Percentiles rank a stretch among this genome's conserved stretches.
Evolutionary conservation across 2,797 vertebrate genomes (phyloP).

Genomic region (Alca torda): DNA sequence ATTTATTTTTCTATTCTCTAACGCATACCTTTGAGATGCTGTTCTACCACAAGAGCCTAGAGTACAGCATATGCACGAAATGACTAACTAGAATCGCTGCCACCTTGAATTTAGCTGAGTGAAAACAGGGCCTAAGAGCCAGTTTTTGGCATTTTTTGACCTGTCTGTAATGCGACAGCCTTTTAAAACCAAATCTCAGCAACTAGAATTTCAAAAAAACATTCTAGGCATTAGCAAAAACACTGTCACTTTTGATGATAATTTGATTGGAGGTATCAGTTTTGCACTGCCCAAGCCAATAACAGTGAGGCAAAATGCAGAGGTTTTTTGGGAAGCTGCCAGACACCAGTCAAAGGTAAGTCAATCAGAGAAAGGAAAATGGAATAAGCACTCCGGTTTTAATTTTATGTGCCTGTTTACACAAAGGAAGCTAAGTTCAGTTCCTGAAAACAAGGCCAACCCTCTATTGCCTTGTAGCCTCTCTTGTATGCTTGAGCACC

Average conservation of each 20-base stretch:
- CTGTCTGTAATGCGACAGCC: neutral
- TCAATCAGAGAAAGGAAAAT: neutral
- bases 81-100: neutral
- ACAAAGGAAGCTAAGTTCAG: neutral
- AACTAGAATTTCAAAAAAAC: neutral
- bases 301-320: neutral
- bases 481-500: neutral
- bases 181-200: neutral
- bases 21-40: rapidly evolving
- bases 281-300: neutral
- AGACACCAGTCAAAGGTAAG: neutral
- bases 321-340: neutral
- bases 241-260: neutral
- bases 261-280: neutral
- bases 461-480: neutral
- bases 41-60: neutral
- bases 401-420: neutral
- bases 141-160: neutral
- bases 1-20: neutral
- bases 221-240: neutral
- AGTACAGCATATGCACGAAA: neutral
- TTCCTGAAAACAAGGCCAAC: neutral
- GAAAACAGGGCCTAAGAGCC: neutral
- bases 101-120: neutral
- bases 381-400: neutral